phyloP scores from a whole-genome alignment of 2,797 vertebrate species.

The Melanotaenia trifasciata region DNA sequence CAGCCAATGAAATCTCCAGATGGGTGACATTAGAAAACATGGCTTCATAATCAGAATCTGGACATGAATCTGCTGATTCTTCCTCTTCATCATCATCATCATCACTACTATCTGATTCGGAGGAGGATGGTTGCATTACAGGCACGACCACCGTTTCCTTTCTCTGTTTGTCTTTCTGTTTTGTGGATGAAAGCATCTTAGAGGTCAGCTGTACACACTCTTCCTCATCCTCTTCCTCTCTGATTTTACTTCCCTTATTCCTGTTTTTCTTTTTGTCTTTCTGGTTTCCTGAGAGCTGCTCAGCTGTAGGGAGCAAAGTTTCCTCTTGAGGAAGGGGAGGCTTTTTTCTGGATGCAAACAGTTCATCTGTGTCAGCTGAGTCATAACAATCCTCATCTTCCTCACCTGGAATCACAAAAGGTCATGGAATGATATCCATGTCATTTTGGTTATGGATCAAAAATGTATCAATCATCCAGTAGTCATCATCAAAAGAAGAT shows the following conservation, averaged over 20 bases:
- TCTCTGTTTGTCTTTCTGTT: slow-evolving; percentile 17
- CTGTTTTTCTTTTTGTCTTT: slow-evolving; percentile 24
- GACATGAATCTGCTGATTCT: slow-evolving; percentile 45
- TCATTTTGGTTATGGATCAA: too few species aligned
- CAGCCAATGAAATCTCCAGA: slow-evolving; percentile 86
- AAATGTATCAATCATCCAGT: neutral
- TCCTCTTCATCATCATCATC: slow-evolving; percentile 28
- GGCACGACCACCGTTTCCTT: slow-evolving; percentile 9
- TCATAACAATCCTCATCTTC: slow-evolving; percentile 80
- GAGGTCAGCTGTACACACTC: slow-evolving; percentile 82
- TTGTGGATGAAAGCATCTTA: slow-evolving; percentile 42
- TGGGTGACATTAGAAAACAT: slow-evolving; percentile 86
- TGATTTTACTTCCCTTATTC: slow-evolving; percentile 33
- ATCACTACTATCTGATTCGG: slow-evolving; percentile 36
- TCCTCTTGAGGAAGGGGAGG: slow-evolving; percentile 2
- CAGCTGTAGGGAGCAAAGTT: neutral
- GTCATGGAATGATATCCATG: too few species aligned
- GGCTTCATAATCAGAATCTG: slow-evolving; percentile 87
- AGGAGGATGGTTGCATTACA: neutral
- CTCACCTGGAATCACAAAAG: slow-evolving; percentile 38
- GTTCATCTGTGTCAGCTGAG: slow-evolving; percentile 92
- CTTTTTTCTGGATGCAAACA: slow-evolving; percentile 82
- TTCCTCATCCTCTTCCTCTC: slow-evolving; percentile 71
- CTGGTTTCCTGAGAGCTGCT: neutral
- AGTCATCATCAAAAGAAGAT: neutral